Percentiles rank a stretch among this genome's conserved stretches.
phyloP scores from a whole-genome alignment of 2,113 vertebrate genomes.

The Hippolais icterina region DNA sequence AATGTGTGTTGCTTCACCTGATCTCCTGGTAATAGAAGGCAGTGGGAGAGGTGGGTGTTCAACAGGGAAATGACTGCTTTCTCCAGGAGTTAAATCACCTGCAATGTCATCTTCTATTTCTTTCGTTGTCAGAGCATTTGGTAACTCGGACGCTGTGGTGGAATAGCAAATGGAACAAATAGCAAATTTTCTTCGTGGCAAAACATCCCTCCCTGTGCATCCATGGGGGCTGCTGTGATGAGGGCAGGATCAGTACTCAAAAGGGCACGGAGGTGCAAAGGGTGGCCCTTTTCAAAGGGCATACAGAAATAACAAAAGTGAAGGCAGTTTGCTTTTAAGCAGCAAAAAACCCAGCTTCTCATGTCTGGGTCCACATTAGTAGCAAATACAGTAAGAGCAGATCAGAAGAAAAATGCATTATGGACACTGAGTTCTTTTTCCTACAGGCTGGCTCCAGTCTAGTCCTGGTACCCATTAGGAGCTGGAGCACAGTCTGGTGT shows the following conservation, averaged over 20 bases:
- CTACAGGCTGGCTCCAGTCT: neutral
- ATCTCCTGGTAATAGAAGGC: neutral
- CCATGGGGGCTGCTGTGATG: fast-evolving
- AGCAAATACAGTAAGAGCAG: neutral
- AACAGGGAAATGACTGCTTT: neutral
- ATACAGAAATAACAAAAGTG: neutral
- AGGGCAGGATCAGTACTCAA: neutral
- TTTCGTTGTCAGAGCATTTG: neutral
- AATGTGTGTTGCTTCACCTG: neutral
- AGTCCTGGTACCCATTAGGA: neutral
- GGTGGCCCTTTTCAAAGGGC: neutral
- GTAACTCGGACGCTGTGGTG: fast-evolving
- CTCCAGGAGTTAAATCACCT: neutral
- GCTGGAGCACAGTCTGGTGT: fast-evolving
- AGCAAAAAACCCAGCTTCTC: neutral
- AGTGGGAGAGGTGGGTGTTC: neutral
- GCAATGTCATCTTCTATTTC: neutral
- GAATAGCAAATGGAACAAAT: neutral
- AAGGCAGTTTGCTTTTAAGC: neutral
- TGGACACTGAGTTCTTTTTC: neutral
- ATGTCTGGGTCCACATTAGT: neutral
- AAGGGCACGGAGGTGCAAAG: fast-evolving
- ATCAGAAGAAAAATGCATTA: neutral
- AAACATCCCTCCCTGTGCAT: neutral
- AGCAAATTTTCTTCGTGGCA: neutral